Evolutionary conservation across 1,140 invertebrate species (phyloP), one percentile per base, ranked within the genome.

Genomic region (Acromyrmex heyeri): DNA sequence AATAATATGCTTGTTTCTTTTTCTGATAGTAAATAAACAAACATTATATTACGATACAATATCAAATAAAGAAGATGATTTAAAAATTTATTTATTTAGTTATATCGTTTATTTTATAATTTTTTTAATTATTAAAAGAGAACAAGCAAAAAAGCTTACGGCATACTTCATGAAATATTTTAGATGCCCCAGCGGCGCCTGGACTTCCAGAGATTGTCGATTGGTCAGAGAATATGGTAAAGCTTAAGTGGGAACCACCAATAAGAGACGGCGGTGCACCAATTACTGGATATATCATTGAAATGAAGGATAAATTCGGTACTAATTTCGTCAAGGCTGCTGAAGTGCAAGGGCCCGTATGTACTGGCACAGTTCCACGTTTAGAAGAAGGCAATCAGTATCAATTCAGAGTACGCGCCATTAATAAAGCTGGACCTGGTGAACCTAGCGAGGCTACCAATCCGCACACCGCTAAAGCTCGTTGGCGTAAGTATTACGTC

Each of bases 231-330:
- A 98, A 98, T 92, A 98, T 97, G 89, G 98, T 98, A 0, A 98
- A 99, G 94, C 95, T 99, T 0, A 98, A 99, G 93, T 99, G 99
- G 99, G 99, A 99, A 89, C 97, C 97, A 76, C 99, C 99, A 21
- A 97, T 98, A 85, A 96, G 98, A 91, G 99, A 99, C 96, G 99
- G 99, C 53, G 99, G 99, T 14, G 98, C 99, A 59, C 98, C 99
- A 6, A 99, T 99, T 90, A 99, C 98, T 8, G 97, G 98, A 90
- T 99, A 99, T 93, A 96, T 99, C 67, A 98, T 99, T 91, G 98
- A 99, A 95, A 97, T 97, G 94, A 97, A 97, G 91, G 97, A 97
- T 67, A 98, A 97, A 94, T 97, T 96, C 89, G 96, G 96, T 50
- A 95, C 96, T 5, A 94, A 94, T 48, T 98, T 96, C 90, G 94